phyloP scores from a whole-genome alignment of 1,140 invertebrate genomes.

The Varroa destructor region DNA sequence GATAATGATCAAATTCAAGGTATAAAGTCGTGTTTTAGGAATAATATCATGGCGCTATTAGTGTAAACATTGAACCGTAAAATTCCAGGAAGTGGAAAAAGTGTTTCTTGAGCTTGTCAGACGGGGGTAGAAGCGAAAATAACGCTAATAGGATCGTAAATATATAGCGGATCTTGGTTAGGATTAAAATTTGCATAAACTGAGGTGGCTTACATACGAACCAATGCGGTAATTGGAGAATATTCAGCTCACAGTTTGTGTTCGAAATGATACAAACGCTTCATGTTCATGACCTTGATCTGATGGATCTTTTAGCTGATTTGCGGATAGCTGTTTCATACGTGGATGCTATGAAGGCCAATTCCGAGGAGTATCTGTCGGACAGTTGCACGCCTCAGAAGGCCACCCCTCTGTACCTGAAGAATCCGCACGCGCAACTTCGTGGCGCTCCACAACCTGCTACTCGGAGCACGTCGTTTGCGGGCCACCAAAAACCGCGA shows the following conservation, averaged over 20 bases:
- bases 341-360: constrained; percentile 22
- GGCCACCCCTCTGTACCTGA: constrained; percentile 5
- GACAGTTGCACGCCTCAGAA: constrained; percentile 17
- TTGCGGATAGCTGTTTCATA: constrained; percentile 21
- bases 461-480: constrained; percentile 4
- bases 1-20: background rate
- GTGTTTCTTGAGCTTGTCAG: too few species aligned
- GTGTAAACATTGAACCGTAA: too few species aligned
- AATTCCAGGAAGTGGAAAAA: background rate
- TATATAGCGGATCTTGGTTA: too few species aligned
- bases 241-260: too few species aligned
- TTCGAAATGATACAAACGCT: too few species aligned
- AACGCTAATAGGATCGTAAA: too few species aligned
- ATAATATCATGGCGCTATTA: too few species aligned
- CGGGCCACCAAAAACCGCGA: constrained; percentile 19
- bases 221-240: too few species aligned
- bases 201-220: too few species aligned
- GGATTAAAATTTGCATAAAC: too few species aligned
- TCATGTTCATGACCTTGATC: background rate
- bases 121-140: too few species aligned
- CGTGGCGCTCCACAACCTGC: constrained; percentile 2
- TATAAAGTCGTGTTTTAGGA: background rate
- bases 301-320: background rate
- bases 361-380: constrained; percentile 17
- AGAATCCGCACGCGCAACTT: constrained; percentile 11